phyloP scores from a whole-genome alignment of 2,113 vertebrate genomes.

The Catagonus wagneri region DNA sequence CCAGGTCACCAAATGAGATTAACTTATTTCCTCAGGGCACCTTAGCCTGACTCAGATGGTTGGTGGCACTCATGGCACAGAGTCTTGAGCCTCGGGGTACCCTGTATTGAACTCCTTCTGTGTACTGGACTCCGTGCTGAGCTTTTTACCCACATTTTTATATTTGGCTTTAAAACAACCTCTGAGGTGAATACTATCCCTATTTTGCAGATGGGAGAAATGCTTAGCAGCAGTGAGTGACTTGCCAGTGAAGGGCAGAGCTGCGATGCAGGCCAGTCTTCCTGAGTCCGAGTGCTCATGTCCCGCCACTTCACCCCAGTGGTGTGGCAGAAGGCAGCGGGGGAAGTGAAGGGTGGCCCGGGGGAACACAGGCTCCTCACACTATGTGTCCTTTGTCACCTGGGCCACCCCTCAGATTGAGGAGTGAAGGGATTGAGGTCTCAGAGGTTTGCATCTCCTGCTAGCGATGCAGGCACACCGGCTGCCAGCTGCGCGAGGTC shows the following conservation, averaged over 20 bases:
- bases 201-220: background rate
- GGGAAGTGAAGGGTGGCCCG: background rate
- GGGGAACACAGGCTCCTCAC: background rate
- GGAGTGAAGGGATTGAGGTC: background rate
- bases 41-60: background rate
- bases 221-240: background rate
- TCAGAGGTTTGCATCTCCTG: background rate
- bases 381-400: background rate
- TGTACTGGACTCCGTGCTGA: background rate
- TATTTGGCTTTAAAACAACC: background rate
- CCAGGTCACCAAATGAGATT: background rate
- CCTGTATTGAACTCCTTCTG: background rate
- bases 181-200: background rate
- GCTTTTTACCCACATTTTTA: background rate
- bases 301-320: background rate
- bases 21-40: background rate
- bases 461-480: too few relatives aligned
- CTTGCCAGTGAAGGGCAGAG: background rate
- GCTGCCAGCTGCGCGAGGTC: background rate
- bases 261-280: background rate
- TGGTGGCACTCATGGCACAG: background rate
- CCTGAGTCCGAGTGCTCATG: background rate
- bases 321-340: accelerated
- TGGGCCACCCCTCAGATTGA: background rate
- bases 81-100: too few relatives aligned